Percentiles rank a stretch among this genome's conserved stretches.
phyloP scores from a whole-genome alignment of 2,888 invertebrate species.

The Chrysodeixis includens region DNA sequence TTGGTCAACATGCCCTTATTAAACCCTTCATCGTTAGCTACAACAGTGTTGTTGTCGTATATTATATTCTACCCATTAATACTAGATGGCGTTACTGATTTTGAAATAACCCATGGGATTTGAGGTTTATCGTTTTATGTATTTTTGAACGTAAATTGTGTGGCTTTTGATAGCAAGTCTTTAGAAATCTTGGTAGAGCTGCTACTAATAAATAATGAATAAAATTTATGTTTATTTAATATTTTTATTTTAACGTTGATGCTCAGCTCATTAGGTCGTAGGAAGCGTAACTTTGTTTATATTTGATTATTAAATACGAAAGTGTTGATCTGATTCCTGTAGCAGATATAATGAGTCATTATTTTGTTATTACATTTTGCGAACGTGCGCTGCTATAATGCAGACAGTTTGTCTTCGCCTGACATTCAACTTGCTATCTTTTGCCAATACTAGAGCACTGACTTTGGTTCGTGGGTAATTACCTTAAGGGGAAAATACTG shows the following conservation, averaged over 20 bases:
- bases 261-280: too few species aligned
- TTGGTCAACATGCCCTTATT: constrained; percentile 4
- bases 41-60: neutral
- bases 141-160: too few species aligned
- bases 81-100: neutral
- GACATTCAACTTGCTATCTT: neutral
- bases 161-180: too few species aligned
- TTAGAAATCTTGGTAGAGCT: too few species aligned
- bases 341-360: neutral
- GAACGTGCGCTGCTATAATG: neutral
- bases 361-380: neutral
- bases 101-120: neutral
- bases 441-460: neutral
- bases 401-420: constrained; percentile 1
- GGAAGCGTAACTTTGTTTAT: neutral
- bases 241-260: too few species aligned
- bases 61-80: neutral
- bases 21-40: neutral
- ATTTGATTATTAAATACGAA: neutral
- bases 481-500: neutral
- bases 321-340: neutral
- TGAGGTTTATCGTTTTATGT: neutral
- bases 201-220: too few species aligned
- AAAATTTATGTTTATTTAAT: too few species aligned
- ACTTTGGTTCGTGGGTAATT: neutral